These are phyloP conservation scores for Amphipyra tragopoginis DNA, from an alignment of 2,888 invertebrate species.

Conservation along the genomic window DNA sequence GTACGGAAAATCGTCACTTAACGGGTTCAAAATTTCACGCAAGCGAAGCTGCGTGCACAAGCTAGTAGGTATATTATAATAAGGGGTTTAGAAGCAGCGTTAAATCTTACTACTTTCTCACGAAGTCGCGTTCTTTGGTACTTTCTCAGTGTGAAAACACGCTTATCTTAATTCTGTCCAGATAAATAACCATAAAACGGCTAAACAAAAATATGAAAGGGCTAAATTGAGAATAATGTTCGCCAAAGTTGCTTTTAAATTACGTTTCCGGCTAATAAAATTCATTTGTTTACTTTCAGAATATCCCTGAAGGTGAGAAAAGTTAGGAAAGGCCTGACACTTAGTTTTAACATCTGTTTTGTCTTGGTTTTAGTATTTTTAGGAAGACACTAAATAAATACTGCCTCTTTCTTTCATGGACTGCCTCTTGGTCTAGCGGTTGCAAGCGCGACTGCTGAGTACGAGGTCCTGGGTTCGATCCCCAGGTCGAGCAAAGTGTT, in stretches of 20 bases:
- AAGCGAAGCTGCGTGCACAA: too few species aligned
- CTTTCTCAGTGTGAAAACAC: constrained; percentile 6
- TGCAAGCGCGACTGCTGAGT: too few species aligned
- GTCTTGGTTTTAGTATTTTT: neutral
- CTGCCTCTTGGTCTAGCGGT: too few species aligned
- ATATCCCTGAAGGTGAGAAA: neutral
- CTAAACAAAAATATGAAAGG: constrained; percentile 43
- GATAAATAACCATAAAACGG: constrained; percentile 33
- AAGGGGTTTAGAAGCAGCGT: too few species aligned
- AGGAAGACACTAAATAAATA: neutral
- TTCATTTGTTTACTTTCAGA: constrained; percentile 17
- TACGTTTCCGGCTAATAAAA: constrained; percentile 26
- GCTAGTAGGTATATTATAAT: too few species aligned
- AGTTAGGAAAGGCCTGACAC: neutral
- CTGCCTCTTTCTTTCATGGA: too few species aligned
- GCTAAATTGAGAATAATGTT: constrained; percentile 58
- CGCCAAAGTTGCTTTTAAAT: constrained; percentile 36
- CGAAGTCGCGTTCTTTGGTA: neutral
- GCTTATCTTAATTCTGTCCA: constrained; percentile 30
- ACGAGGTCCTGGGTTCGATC: too few species aligned
- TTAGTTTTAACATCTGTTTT: neutral
- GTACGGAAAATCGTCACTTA: too few species aligned
- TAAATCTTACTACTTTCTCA: too few species aligned
- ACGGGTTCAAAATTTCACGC: too few species aligned
- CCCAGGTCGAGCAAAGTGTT: too few species aligned